Base-by-base conservation (phyloP, 2,113 vertebrate genomes). In the Theropithecus gelada region DNA sequence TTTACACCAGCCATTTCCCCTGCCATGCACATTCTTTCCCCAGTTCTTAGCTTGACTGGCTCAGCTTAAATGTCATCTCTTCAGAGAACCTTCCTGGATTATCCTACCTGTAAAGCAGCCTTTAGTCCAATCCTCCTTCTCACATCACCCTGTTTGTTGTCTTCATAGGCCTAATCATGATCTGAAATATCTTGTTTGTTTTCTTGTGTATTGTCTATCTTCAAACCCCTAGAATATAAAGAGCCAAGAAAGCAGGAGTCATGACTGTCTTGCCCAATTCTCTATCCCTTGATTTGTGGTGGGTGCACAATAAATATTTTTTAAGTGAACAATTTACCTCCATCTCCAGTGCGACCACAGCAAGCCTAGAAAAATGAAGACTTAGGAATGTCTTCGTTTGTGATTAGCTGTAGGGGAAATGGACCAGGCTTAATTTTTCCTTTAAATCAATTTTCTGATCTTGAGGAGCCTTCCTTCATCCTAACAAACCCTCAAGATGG, bases 391-490 rank as follows among this genome's bases (percentile, higher is more conserved):
- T 43, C 13, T 20, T 40, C 35, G 50, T 45, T 75, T 97, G 40
- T 84, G 90, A 88, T 82, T 72, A 55, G 59, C 57, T 79, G 20
- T 45, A n/a, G 38, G 93, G 88, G 90, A 92, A 90, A 89, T 35
- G 72, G 45, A 13, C 3, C 8, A 91, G 84, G 40, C 43, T 95
- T 95, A 38, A 66, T 66, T 93, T 97, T 96, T 66, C 35, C 79
- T 93, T 95, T 85, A 86, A 91, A 95, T 92, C 52, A 90, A 22
- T 92, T 93, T 93, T 79, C 89, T 94, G 45, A 88, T 97, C 59
- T 94, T 61, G 50, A 93, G 48, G 30, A 91, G 40, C 2, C 43
- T 94, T 88, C 57, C 76, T 81, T 48, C 79, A 82, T 68, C 72
- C 57, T 84, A 88, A 70, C 84, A 93, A 81, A 89, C 68, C 68